These are phyloP conservation scores for Laupala kohalensis DNA, from an alignment of 1,140 invertebrate species.

Conservation along the genomic window DNA sequence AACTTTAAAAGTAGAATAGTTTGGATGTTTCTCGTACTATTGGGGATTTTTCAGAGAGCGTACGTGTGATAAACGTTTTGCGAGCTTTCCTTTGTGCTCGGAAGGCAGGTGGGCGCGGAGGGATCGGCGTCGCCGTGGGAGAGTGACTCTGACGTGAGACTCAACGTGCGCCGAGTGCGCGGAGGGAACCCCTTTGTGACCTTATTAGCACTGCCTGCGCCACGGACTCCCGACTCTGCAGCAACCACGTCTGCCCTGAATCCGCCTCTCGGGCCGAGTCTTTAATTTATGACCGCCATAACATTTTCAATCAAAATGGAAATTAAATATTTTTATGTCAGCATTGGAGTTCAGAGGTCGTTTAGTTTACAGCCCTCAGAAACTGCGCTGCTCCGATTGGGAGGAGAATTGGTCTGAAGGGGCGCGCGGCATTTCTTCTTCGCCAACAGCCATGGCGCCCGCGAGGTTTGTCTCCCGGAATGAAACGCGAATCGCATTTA, in stretches of 20 bases:
- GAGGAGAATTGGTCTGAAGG: not conserved
- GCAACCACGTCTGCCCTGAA: not conserved
- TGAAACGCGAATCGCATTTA: not conserved
- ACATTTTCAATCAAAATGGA: constrained; percentile 9
- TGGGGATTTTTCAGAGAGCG: no score
- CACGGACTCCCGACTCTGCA: not conserved
- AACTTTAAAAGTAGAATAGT: no score
- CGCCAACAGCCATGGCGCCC: not conserved
- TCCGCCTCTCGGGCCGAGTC: not conserved
- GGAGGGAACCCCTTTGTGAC: not conserved
- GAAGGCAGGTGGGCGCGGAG: no score
- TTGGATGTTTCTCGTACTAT: no score
- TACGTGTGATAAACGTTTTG: no score
- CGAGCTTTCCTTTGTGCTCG: no score
- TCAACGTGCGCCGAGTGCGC: no score
- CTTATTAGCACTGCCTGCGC: not conserved
- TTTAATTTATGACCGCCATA: constrained; percentile 6
- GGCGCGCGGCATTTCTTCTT: not conserved
- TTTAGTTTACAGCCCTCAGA: not conserved
- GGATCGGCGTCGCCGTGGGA: no score
- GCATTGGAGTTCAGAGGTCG: not conserved
- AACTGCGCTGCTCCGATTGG: not conserved
- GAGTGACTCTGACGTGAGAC: no score
- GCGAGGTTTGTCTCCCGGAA: not conserved
- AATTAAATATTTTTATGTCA: constrained; percentile 8